Percentiles rank a stretch among this genome's conserved stretches.
phyloP scores from a whole-genome alignment of 2,797 vertebrate species.

The Sternarchorhynchus goeldii region DNA sequence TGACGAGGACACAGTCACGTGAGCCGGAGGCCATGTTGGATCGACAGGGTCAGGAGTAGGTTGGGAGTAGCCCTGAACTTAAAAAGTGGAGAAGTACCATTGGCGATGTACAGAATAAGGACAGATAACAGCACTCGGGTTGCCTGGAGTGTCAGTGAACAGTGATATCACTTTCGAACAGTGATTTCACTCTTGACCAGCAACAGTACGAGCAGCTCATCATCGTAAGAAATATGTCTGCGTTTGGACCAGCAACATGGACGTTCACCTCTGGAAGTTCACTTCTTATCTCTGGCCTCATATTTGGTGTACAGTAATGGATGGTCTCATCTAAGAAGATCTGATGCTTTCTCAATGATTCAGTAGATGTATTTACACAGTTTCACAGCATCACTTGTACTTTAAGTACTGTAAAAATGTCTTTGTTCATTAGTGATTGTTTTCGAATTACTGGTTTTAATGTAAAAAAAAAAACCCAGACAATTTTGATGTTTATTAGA shows the following conservation, averaged over 20 bases:
- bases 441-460: conserved; percentile 1
- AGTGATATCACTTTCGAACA: too few species aligned
- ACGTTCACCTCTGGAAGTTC: background rate
- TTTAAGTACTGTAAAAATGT: background rate
- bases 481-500: conserved; percentile 7
- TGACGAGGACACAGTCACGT: too few species aligned
- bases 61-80: too few species aligned
- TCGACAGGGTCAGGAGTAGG: too few species aligned
- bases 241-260: background rate
- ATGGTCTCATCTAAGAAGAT: conserved; percentile 3
- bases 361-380: background rate
- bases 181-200: background rate
- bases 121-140: too few species aligned
- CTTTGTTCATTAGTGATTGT: conserved; percentile 11
- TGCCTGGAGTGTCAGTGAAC: too few species aligned
- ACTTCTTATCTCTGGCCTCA: background rate
- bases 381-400: conserved; percentile 20
- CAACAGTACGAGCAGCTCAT: background rate
- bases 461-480: background rate
- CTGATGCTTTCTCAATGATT: background rate
- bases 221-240: background rate
- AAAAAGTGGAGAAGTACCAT: too few species aligned
- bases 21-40: too few species aligned
- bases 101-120: too few species aligned
- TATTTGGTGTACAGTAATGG: conserved; percentile 2